Conservation (phyloP, 2,797 vertebrate genomes). For the Aselliscus stoliczkanus region DNA sequence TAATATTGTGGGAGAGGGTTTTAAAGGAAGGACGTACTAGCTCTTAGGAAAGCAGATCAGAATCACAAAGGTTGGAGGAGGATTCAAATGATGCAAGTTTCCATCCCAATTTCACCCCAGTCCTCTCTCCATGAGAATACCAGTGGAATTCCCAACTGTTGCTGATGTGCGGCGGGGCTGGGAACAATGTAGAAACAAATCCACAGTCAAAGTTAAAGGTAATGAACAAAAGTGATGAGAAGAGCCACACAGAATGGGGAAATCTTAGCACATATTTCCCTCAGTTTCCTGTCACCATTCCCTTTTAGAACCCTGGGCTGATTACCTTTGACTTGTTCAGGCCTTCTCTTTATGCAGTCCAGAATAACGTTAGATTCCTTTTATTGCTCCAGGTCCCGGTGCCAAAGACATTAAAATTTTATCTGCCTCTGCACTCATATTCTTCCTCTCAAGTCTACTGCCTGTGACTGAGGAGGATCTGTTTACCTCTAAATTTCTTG, state of each 20-base stretch:
- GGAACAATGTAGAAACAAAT: background rate
- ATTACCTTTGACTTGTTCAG: background rate
- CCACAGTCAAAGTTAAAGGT: background rate
- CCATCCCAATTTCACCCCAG: background rate
- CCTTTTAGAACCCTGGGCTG: background rate
- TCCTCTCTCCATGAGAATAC: background rate
- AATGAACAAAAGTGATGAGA: background rate
- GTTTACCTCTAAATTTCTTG: background rate
- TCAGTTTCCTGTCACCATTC: background rate
- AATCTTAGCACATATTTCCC: background rate
- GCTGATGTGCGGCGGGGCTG: background rate
- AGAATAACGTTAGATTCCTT: background rate
- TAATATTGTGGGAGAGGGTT: background rate
- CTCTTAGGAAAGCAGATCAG: background rate
- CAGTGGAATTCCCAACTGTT: background rate
- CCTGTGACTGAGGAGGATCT: background rate
- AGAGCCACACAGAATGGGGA: background rate
- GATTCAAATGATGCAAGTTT: background rate
- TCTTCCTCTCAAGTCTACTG: background rate
- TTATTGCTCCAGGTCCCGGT: slow-evolving; percentile 7
- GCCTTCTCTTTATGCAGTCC: background rate
- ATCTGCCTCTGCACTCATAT: background rate
- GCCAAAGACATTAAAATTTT: slow-evolving; percentile 18
- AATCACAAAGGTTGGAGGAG: background rate
- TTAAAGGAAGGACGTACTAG: background rate